phyloP scores from a whole-genome alignment of 2,797 vertebrate species.

The Oceanodroma leucorhoa region DNA sequence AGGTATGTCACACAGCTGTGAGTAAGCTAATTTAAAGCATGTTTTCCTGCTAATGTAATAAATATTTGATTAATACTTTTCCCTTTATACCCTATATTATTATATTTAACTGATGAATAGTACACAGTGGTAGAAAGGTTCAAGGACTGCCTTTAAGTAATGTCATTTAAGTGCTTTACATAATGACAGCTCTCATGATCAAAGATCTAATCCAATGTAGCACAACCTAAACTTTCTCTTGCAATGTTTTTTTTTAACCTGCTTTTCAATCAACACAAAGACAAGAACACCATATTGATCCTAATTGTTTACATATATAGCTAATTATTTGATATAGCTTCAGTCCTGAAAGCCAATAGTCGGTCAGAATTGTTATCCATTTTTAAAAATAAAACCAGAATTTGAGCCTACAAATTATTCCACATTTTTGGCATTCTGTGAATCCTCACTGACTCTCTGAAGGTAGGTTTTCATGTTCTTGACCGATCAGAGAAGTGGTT shows the following conservation, averaged over 20 bases:
- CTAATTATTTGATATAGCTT: neutral
- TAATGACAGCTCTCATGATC: neutral
- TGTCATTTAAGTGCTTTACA: neutral
- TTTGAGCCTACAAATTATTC: neutral
- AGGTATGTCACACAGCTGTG: neutral
- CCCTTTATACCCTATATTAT: neutral
- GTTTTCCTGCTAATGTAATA: neutral
- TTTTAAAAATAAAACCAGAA: neutral
- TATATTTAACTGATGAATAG: neutral
- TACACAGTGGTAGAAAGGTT: neutral
- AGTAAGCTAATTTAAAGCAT: neutral
- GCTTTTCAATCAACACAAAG: neutral
- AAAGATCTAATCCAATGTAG: neutral
- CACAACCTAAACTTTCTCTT: neutral
- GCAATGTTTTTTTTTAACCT: neutral
- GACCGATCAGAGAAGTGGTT: neutral
- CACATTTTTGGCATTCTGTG: neutral
- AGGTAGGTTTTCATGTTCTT: neutral
- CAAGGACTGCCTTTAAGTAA: neutral
- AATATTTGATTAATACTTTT: neutral
- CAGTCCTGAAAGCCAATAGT: neutral
- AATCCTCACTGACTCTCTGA: neutral
- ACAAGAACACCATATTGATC: neutral
- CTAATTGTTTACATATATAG: neutral
- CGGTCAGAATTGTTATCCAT: neutral